These are phyloP conservation scores for Gambusia affinis DNA, from an alignment of 2,113 vertebrate species.

Conservation along the genomic window DNA sequence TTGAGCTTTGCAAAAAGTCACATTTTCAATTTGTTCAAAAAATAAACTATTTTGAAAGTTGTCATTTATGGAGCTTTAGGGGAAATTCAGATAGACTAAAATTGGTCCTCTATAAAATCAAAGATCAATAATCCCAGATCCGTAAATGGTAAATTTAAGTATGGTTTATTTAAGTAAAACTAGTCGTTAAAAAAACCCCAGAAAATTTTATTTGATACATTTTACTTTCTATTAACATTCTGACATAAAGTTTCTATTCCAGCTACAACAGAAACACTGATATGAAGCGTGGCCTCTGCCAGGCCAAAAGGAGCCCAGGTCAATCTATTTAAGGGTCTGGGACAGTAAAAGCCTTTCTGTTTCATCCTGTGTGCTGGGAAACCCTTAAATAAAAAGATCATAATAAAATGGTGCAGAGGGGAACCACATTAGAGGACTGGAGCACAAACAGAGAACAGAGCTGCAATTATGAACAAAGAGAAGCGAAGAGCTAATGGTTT, in stretches of 20 bases:
- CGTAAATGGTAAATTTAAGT: too few species aligned
- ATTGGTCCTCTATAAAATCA: too few species aligned
- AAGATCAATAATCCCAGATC: too few species aligned
- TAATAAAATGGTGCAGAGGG: neutral
- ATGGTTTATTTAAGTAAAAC: neutral
- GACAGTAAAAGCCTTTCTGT: constrained; percentile 29
- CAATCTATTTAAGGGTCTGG: constrained; percentile 27
- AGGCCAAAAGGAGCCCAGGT: constrained; percentile 2
- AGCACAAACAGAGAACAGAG: neutral
- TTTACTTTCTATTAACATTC: neutral
- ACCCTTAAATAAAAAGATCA: constrained; percentile 14
- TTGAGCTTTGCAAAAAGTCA: too few species aligned
- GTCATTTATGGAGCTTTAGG: neutral
- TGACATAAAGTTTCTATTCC: too few species aligned
- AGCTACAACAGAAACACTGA: neutral
- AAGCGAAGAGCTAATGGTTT: neutral
- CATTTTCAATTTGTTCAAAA: too few species aligned
- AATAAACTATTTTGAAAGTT: neutral
- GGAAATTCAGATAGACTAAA: too few species aligned
- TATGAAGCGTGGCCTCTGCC: neutral
- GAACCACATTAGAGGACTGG: neutral
- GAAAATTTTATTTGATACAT: neutral
- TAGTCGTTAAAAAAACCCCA: neutral
- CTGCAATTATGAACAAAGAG: neutral
- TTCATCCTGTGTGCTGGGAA: constrained; percentile 41